These are phyloP conservation scores for Platycercus adscitus DNA, from an alignment of 2,113 vertebrate genomes.

Conservation along the genomic window DNA sequence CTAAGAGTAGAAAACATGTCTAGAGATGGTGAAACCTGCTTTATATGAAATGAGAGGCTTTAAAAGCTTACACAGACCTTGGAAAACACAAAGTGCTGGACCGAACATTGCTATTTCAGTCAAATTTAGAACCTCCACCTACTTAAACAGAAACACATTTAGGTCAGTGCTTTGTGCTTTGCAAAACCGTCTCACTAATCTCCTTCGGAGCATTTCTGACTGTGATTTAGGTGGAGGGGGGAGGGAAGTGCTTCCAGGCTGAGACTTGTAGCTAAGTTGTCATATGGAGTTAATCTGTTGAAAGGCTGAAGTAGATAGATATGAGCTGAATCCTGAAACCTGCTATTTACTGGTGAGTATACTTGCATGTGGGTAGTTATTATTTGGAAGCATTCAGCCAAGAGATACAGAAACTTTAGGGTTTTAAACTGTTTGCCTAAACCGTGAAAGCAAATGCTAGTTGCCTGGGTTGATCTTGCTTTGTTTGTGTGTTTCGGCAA, in stretches of 20 bases:
- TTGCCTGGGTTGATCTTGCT: neutral
- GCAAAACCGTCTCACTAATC: neutral
- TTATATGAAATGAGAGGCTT: neutral
- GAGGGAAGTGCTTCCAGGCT: constrained; percentile 20
- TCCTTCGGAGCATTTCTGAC: neutral
- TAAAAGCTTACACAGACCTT: constrained; percentile 26
- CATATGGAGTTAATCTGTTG: constrained; percentile 20
- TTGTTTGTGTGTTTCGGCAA: constrained; percentile 11
- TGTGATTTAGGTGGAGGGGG: neutral
- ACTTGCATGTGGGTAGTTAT: neutral
- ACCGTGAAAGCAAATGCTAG: neutral
- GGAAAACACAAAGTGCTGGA: neutral
- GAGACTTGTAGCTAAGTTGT: constrained; percentile 18
- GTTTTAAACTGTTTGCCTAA: neutral
- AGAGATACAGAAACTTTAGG: neutral
- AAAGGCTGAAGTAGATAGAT: neutral
- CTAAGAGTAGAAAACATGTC: neutral
- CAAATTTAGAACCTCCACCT: constrained; percentile 34
- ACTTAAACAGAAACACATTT: constrained; percentile 1
- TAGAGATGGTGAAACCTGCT: neutral
- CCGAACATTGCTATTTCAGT: neutral
- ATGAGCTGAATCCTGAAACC: neutral
- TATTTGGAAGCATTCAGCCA: neutral
- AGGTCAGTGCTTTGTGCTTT: constrained; percentile 44
- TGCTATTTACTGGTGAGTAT: neutral